phyloP scores from a whole-genome alignment of 2,797 vertebrate genomes.

The Poeciliopsis gracilis region DNA sequence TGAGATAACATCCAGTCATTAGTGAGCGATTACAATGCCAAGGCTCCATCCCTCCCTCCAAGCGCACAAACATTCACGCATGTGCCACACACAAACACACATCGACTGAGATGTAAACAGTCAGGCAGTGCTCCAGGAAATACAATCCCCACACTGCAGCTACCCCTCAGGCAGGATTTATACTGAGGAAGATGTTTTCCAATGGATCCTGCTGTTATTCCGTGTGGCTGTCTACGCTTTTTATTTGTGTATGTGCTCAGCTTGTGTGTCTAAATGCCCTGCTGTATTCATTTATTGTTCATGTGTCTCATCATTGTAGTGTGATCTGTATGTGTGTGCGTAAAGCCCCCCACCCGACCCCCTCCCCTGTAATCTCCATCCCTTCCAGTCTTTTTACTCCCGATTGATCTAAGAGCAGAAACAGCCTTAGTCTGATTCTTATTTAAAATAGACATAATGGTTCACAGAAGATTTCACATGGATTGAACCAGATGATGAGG shows the following conservation, averaged over 20 bases:
- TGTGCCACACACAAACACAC: slow-evolving; percentile 37
- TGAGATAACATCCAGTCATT: slow-evolving; percentile 79
- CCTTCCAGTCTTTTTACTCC: slow-evolving; percentile 15
- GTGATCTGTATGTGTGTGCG: slow-evolving; percentile 33
- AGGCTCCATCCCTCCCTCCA: slow-evolving; percentile 52
- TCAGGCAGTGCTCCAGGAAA: slow-evolving; percentile 74
- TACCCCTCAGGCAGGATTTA: slow-evolving; percentile 76
- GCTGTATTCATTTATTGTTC: slow-evolving; percentile 54
- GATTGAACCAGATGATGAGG: slow-evolving; percentile 75
- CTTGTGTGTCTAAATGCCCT: slow-evolving; percentile 47
- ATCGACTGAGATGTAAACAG: slow-evolving; percentile 74
- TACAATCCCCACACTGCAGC: slow-evolving; percentile 67
- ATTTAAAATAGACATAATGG: slow-evolving; percentile 77
- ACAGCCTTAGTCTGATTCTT: slow-evolving; percentile 68
- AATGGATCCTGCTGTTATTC: slow-evolving; percentile 52
- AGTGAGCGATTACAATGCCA: slow-evolving; percentile 77
- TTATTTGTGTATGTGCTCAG: slow-evolving; percentile 18
- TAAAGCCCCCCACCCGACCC: slow-evolving; percentile 11
- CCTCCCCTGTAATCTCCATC: slow-evolving; percentile 51
- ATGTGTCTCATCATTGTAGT: slow-evolving; percentile 58
- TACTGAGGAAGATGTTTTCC: slow-evolving; percentile 72
- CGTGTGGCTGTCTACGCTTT: slow-evolving; percentile 14
- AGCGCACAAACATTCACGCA: slow-evolving; percentile 17
- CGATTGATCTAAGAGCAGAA: slow-evolving; percentile 67
- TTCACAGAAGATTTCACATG: slow-evolving; percentile 79